Conservation (phyloP, 2,888 invertebrate genomes). For the Hedychridium roseum region DNA sequence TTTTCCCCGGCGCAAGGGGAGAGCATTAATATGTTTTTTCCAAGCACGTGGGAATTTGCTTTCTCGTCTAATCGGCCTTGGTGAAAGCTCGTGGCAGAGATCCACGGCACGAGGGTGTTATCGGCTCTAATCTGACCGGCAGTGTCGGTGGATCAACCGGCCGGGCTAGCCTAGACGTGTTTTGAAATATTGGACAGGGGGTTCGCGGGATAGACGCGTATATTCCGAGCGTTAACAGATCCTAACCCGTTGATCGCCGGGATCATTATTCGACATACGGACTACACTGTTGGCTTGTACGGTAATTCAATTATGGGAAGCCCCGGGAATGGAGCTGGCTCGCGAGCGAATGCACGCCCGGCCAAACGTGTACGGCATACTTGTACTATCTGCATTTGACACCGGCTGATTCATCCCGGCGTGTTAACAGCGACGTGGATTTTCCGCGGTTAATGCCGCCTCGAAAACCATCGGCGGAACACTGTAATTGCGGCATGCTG, state of each 20-base stretch:
- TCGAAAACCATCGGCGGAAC: slow-evolving; percentile 31
- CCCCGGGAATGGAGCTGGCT: slow-evolving; percentile 9
- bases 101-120: too few relatives aligned
- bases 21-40: too few relatives aligned
- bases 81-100: too few relatives aligned
- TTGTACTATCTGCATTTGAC: slow-evolving; percentile 58
- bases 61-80: too few relatives aligned
- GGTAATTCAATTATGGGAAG: slow-evolving; percentile 37
- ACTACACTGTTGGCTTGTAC: slow-evolving; percentile 37
- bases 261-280: slow-evolving; percentile 46
- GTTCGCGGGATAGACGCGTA: too few relatives aligned
- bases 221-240: slow-evolving; percentile 22
- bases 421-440: slow-evolving; percentile 49
- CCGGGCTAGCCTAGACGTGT: too few relatives aligned
- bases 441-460: slow-evolving; percentile 38
- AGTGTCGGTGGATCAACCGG: too few relatives aligned
- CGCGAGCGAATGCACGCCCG: slow-evolving; percentile 25
- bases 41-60: too few relatives aligned
- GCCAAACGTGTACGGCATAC: slow-evolving; percentile 42
- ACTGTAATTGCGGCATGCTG: slow-evolving; percentile 34
- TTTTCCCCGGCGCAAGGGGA: too few relatives aligned
- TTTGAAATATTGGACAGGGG: too few relatives aligned
- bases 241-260: slow-evolving; percentile 33
- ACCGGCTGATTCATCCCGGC: slow-evolving; percentile 48
- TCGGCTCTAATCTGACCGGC: too few relatives aligned